Percentiles rank a stretch among this genome's conserved stretches.
These are phyloP conservation scores for Trypoxylon attenuatum DNA, from an alignment of 2,888 invertebrate species.

Conservation along the genomic window DNA sequence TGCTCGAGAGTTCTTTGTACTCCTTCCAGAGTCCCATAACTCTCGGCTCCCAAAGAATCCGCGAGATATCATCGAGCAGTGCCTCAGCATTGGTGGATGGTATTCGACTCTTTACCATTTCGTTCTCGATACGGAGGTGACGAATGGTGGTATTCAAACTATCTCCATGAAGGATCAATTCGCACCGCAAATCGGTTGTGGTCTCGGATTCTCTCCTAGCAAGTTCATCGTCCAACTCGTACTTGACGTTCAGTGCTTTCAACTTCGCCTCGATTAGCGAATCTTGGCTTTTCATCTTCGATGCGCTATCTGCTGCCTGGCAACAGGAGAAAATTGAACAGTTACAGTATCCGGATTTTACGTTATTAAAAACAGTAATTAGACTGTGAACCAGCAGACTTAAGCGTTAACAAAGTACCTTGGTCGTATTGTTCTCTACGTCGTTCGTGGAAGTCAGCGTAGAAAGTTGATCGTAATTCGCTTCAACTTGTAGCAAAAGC, in stretches of 20 bases:
- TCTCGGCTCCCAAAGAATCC: slow-evolving; percentile 35
- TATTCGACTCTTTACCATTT: neutral
- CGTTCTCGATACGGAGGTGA: slow-evolving; percentile 22
- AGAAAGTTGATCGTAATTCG: slow-evolving; percentile 13
- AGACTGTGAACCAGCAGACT: too few relatives aligned
- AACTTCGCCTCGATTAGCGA: too few relatives aligned
- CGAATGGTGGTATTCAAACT: slow-evolving; percentile 25
- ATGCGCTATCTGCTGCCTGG: too few relatives aligned
- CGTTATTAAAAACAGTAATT: too few relatives aligned
- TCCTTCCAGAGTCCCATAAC: slow-evolving; percentile 35
- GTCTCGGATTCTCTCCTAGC: neutral
- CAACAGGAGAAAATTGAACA: too few relatives aligned
- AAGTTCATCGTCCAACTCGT: slow-evolving; percentile 10
- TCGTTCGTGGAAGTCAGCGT: too few relatives aligned
- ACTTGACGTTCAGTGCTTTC: neutral
- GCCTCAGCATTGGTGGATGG: neutral
- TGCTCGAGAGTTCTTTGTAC: neutral
- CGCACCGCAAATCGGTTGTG: slow-evolving; percentile 7
- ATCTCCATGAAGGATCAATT: slow-evolving; percentile 55
- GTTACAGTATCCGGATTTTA: too few relatives aligned
- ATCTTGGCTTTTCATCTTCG: too few relatives aligned
- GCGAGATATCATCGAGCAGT: slow-evolving; percentile 18
- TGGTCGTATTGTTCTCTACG: too few relatives aligned
- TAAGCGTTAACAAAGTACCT: too few relatives aligned
- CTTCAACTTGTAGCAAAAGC: slow-evolving; percentile 60